Base-by-base conservation (phyloP, 2,888 invertebrate genomes). In the Calameuta filiformis region DNA sequence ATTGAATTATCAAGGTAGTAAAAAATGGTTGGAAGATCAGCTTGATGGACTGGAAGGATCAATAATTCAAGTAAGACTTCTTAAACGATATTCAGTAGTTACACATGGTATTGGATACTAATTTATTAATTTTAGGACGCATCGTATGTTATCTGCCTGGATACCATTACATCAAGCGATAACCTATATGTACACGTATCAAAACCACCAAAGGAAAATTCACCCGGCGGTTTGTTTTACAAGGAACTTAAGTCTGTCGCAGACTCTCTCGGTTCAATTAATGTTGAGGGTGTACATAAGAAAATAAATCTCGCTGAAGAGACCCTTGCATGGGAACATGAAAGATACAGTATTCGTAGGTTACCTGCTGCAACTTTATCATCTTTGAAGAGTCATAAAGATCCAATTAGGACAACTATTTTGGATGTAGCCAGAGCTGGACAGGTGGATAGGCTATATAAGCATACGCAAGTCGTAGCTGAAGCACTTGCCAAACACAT, bases 231-330 rank as follows among this genome's bases (percentile, higher is more conserved):
- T 83, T 92, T 94, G 12, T 93, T 96, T 84, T 94, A 93, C 82
- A 93, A 95, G 92, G 94, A 95, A 86, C 89, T 96, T n/a, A 90
- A 92, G 75, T 91, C 93, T 11, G 93, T 94, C 0, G 92, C 94
- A 0, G 92, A 92, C 71, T 89, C 92, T 75, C 89, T 93, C 73
- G 92, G 92, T 1, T 77, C 92, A 0, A 90, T 93, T 1, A 92
- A 92, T 6, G 93, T 96, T 15, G 95, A 96, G 81, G 94, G 96
- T 73, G 94, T 95, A 11, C 98, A 99, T 88, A 99, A 99, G 92
- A 99, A 99, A 93, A 99, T 99, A 85, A 98, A 98, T 93, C 92
- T 99, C 77, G 98, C 98, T 0, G 98, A 98, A 76, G 97, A 97
- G 84, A 94, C 95, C 77, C 92, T 98, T 37, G 97, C 98, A 0